phyloP scores from a whole-genome alignment of 35 echinoderm and acorn worm genomes.

The Chiridota heheva region DNA sequence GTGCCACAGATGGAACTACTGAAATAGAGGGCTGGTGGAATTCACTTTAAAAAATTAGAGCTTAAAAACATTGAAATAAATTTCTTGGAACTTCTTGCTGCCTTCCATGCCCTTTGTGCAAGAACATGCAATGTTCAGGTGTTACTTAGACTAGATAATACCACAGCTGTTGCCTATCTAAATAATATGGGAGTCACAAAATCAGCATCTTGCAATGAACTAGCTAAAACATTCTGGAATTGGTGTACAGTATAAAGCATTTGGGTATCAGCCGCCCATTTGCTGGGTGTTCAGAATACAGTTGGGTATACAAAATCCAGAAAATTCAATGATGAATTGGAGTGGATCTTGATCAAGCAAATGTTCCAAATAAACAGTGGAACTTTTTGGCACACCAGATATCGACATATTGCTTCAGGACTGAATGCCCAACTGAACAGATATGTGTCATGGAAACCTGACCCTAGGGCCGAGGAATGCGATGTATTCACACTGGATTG shows the following conservation, averaged over 20 bases:
- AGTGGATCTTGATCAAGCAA: not conserved
- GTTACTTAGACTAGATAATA: not conserved
- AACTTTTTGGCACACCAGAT: not conserved
- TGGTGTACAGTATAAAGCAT: not conserved
- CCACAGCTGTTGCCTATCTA: not conserved
- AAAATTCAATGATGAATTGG: slow-evolving; percentile 9
- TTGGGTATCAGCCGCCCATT: not conserved
- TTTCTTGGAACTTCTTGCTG: slow-evolving; percentile 21
- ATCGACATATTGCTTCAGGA: slow-evolving; percentile 34
- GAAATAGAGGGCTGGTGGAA: not conserved
- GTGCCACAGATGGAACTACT: not conserved
- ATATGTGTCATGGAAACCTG: slow-evolving; percentile 39
- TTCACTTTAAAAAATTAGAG: not conserved
- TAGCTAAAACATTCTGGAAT: not conserved
- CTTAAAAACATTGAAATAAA: slow-evolving; percentile 20
- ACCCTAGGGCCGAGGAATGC: not conserved
- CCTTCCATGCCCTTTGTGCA: not conserved
- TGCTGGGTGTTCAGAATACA: not conserved
- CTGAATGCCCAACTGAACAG: slow-evolving; percentile 8
- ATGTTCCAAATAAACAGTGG: not conserved
- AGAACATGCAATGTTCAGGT: not conserved
- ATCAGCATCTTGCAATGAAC: not conserved
- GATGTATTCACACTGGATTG: slow-evolving; percentile 11
- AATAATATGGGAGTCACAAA: slow-evolving; percentile 1
- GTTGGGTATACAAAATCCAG: not conserved